These are phyloP conservation scores for Todiramphus chloris DNA, from an alignment of 2,113 vertebrate species.

Conservation along the genomic window DNA sequence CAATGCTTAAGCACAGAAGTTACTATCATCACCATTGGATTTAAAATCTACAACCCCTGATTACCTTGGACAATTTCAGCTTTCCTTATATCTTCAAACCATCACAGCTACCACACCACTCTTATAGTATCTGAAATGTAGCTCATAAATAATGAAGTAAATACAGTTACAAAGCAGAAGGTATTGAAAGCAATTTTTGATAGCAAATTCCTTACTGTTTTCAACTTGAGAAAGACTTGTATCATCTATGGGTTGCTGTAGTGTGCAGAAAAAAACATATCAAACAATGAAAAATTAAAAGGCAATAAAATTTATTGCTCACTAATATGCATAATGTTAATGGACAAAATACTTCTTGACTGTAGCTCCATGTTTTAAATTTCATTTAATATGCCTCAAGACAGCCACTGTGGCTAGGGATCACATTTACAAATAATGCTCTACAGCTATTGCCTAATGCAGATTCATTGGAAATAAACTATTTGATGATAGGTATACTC, in stretches of 20 bases:
- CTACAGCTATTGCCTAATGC: background rate
- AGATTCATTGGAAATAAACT: background rate
- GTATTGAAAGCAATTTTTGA: background rate
- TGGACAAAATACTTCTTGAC: background rate
- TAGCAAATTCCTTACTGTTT: background rate
- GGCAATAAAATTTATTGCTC: background rate
- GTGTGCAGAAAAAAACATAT: background rate
- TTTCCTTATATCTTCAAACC: background rate
- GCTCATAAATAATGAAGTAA: background rate
- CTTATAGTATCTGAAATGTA: background rate
- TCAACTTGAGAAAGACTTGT: background rate
- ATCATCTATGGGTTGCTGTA: background rate
- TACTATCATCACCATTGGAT: background rate
- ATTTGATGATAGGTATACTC: background rate
- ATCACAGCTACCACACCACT: background rate
- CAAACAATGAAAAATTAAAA: background rate
- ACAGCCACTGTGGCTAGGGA: background rate
- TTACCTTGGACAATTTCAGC: background rate
- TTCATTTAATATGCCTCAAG: background rate
- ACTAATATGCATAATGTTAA: background rate
- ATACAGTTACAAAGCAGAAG: background rate
- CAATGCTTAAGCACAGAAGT: background rate
- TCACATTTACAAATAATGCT: background rate
- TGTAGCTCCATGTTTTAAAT: background rate
- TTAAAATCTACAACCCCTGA: background rate